phyloP scores from a whole-genome alignment of 1,140 invertebrate species.

The Chelonus insularis region DNA sequence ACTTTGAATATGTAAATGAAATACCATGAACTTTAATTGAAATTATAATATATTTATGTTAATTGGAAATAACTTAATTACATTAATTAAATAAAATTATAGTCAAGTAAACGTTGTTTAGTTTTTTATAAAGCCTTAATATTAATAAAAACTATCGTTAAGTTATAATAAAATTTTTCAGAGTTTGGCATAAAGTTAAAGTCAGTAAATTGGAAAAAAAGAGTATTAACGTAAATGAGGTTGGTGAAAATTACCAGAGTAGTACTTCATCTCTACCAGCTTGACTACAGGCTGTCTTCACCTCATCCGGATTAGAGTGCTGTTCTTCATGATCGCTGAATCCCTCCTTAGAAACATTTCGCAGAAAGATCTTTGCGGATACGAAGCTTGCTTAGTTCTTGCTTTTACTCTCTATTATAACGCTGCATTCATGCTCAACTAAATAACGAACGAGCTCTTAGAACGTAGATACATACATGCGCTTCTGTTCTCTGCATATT shows the following conservation, averaged over 20 bases:
- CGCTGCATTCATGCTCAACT: slow-evolving; percentile 15
- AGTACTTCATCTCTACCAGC: background rate
- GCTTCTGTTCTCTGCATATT: too few relatives aligned
- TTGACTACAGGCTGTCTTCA: background rate
- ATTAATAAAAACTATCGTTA: too few relatives aligned
- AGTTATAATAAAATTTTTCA: too few relatives aligned
- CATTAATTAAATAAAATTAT: too few relatives aligned
- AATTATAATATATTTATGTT: too few relatives aligned
- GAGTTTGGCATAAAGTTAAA: background rate
- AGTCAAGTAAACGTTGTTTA: too few relatives aligned
- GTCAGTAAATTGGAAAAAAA: background rate
- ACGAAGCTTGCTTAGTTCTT: slow-evolving; percentile 17
- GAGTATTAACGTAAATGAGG: background rate
- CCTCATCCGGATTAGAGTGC: background rate
- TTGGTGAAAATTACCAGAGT: background rate
- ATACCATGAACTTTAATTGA: too few relatives aligned
- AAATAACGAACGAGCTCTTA: slow-evolving; percentile 20
- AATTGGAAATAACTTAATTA: too few relatives aligned
- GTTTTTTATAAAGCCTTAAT: too few relatives aligned
- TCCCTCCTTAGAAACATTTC: background rate
- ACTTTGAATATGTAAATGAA: too few relatives aligned
- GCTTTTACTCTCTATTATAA: slow-evolving; percentile 21
- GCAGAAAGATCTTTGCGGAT: slow-evolving; percentile 25
- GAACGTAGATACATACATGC: background rate
- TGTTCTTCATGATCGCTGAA: background rate